A percentile compares a stretch with the other conserved stretches of the same genome.
Conservation (phyloP, 2,113 vertebrate species). For the Xiphophorus maculatus region DNA sequence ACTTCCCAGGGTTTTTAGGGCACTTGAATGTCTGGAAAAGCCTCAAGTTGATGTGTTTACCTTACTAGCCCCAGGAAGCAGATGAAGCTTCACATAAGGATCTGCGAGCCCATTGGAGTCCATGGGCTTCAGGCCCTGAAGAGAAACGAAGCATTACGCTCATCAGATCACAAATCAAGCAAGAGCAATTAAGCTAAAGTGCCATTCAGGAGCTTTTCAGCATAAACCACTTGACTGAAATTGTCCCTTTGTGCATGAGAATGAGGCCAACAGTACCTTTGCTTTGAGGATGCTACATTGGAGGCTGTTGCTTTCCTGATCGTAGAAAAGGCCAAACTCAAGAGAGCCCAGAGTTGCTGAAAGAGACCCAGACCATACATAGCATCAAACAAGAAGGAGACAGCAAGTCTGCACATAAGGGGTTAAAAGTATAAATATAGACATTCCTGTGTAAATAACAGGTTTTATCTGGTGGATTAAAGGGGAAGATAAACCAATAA, state of each 20-base stretch:
- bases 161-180: slow-evolving; percentile 19
- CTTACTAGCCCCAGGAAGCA: slow-evolving; percentile 96
- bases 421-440: slow-evolving; percentile 32
- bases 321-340: slow-evolving; percentile 92
- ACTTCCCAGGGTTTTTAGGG: too few species aligned
- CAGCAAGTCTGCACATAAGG: slow-evolving; percentile 6
- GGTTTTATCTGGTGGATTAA: slow-evolving; percentile 10
- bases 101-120: slow-evolving; percentile 95
- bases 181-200: slow-evolving; percentile 48
- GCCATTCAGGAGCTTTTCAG: slow-evolving; percentile 54
- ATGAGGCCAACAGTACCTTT: slow-evolving; percentile 80
- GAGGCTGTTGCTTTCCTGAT: slow-evolving; percentile 92
- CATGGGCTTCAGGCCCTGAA: slow-evolving; percentile 95
- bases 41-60: slow-evolving; percentile 69
- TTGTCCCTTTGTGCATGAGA: slow-evolving; percentile 33
- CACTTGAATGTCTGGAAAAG: background rate
- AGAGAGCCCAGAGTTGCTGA: slow-evolving; percentile 92
- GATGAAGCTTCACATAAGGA: slow-evolving; percentile 94
- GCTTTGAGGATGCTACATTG: slow-evolving; percentile 92
- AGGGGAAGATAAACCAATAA: slow-evolving; percentile 8
- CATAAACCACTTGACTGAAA: slow-evolving; percentile 47
- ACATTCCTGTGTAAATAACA: slow-evolving; percentile 17
- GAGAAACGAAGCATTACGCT: slow-evolving; percentile 24
- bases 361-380: slow-evolving; percentile 50
- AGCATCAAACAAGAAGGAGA: slow-evolving; percentile 23